Evolutionary conservation across 1,140 invertebrate genomes (phyloP), one percentile per base, ranked within the genome.

Genomic region (Berghia stephanieae): DNA sequence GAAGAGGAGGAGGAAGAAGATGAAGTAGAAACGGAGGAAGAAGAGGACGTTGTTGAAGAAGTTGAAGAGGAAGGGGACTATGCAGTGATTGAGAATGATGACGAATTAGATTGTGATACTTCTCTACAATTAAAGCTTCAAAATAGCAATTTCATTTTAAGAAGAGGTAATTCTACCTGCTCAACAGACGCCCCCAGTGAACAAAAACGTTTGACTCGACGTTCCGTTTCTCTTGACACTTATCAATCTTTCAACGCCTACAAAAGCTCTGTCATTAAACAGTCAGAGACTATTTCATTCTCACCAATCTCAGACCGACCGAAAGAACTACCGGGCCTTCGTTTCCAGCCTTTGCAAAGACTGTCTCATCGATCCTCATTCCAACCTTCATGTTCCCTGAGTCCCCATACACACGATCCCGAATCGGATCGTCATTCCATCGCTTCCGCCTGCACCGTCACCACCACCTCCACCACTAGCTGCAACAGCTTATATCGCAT

Each of bases 401-500:
- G n/a, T n/a, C n/a, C n/a, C n/a, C n/a, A n/a, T n/a, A n/a, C n/a
- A n/a, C n/a, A n/a, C n/a, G n/a, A n/a, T n/a, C 31, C 4, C 34
- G 34, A 24, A 40, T 3, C 57, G 57, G 8, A 6, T 16, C 31
- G 18, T 24, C 1, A 24, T 27, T 3, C 36, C 18, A 5, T 38
- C 52, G 13, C 40, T 63, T 24, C 55, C 72, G n/a, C 31, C 72
- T 5, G n/a, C 6, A 6, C 55, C 72, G 72, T 40, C 60, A 79
- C 66, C 16, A 27, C 67, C 16, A 77, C 74, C 18, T 67, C 78
- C 1, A 60, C 74, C 8, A 76, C 49, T 6, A 77, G 78, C 36
- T 63, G 73, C 13, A 68, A 70, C 31, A 77, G 74, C 40, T 63
- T 73, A 18, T 77, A 73, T 69, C 67, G 68, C 18, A 77, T 79